Conservation (phyloP, 1,140 invertebrate genomes). For the Tribolium castaneum region DNA sequence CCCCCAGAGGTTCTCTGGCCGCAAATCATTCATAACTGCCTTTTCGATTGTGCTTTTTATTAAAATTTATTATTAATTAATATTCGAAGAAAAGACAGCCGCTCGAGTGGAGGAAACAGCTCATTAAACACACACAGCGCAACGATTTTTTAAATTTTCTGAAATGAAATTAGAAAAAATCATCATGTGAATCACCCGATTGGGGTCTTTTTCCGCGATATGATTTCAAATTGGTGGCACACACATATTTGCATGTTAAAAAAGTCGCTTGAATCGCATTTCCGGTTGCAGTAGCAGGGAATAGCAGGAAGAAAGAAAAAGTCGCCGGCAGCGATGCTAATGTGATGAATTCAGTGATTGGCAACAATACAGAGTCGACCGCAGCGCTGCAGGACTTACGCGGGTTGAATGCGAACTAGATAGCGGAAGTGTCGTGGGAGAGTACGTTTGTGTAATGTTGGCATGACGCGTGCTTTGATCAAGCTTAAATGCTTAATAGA, state of each 20-base stretch:
- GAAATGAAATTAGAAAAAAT: not conserved
- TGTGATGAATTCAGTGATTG: slow-evolving; percentile 39
- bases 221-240: slow-evolving; percentile 26
- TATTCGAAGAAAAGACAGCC: slow-evolving; percentile 42
- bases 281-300: slow-evolving; percentile 33
- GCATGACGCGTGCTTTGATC: not conserved
- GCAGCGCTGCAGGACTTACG: slow-evolving; percentile 36
- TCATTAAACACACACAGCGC: not conserved
- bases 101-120: not conserved
- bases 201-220: slow-evolving; percentile 12
- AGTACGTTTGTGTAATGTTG: not conserved
- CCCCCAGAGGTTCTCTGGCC: slow-evolving; percentile 48
- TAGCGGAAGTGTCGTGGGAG: slow-evolving; percentile 19
- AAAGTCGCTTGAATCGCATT: slow-evolving; percentile 35
- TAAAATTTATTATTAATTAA: slow-evolving; percentile 53
- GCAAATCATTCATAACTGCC: slow-evolving; percentile 54
- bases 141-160: not conserved
- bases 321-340: slow-evolving; percentile 33
- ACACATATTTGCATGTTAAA: slow-evolving; percentile 37
- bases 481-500: too few species aligned
- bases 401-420: slow-evolving; percentile 31
- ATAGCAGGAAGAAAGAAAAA: slow-evolving; percentile 10
- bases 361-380: slow-evolving; percentile 34
- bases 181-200: not conserved
- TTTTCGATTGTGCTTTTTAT: slow-evolving; percentile 51